phyloP scores from a whole-genome alignment of 2,888 invertebrate species.

The Pachymerium ferrugineum region DNA sequence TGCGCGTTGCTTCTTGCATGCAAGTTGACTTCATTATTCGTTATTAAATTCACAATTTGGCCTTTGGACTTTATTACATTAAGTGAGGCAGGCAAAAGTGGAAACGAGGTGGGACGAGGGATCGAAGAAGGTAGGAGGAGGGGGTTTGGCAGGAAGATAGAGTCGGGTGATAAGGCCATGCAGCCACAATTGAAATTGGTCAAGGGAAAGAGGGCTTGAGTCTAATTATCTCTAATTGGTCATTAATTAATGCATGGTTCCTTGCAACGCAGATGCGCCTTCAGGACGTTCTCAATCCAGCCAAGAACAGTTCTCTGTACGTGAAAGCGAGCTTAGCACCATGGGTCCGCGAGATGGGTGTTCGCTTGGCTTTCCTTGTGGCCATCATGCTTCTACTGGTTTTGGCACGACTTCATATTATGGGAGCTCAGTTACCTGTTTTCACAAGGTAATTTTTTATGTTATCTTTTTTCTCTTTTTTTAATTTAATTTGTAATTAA shows the following conservation, averaged over 20 bases:
- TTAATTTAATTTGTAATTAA: neutral
- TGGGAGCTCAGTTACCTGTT: slow-evolving; percentile 93
- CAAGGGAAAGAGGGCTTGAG: slow-evolving; percentile 25
- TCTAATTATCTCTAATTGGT: slow-evolving; percentile 27
- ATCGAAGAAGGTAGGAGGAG: neutral
- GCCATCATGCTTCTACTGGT: slow-evolving; percentile 73
- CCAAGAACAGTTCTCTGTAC: neutral
- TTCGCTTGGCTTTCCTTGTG: slow-evolving; percentile 71
- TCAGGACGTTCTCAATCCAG: slow-evolving; percentile 34
- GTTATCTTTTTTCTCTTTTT: neutral
- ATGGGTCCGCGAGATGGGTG: slow-evolving; percentile 50
- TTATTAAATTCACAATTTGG: slow-evolving; percentile 24
- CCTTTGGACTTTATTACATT: slow-evolving; percentile 19
- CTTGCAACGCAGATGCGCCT: slow-evolving; percentile 32
- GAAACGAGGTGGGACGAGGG: neutral
- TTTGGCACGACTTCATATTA: slow-evolving; percentile 78
- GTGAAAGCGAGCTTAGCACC: slow-evolving; percentile 27
- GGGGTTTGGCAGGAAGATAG: too few relatives aligned
- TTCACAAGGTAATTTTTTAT: slow-evolving; percentile 65
- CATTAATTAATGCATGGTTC: slow-evolving; percentile 24
- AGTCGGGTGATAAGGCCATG: neutral
- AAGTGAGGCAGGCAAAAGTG: neutral
- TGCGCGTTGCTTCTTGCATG: neutral
- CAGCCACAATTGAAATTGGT: slow-evolving; percentile 27
- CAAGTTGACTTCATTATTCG: slow-evolving; percentile 17